These are phyloP conservation scores for Numenius phaeopus DNA, from an alignment of 2,797 vertebrate genomes.

Conservation along the genomic window DNA sequence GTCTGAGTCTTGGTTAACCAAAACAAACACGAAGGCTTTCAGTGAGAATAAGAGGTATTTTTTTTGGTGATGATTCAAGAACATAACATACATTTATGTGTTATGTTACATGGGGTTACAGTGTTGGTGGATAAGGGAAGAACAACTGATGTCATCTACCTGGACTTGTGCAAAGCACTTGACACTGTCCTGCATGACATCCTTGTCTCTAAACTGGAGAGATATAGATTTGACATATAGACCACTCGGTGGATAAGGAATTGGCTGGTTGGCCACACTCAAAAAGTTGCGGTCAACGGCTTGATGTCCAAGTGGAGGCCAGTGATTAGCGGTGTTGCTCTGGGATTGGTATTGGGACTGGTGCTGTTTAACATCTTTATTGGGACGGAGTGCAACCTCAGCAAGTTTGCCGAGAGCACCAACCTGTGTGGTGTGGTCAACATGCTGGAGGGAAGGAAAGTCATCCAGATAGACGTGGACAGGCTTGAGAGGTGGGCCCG, in stretches of 20 bases:
- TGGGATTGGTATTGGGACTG: background rate
- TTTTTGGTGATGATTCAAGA: background rate
- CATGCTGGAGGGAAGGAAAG: background rate
- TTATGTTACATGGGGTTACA: background rate
- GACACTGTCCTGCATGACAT: background rate
- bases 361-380: background rate
- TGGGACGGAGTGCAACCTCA: background rate
- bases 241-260: background rate
- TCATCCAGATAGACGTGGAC: background rate
- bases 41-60: background rate
- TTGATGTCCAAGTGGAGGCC: background rate
- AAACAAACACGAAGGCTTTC: slow-evolving; percentile 33
- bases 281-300: background rate
- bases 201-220: background rate
- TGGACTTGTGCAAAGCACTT: background rate
- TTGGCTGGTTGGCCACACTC: background rate
- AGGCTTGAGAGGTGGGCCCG: background rate
- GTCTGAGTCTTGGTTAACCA: slow-evolving; percentile 15
- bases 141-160: background rate
- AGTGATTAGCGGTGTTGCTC: background rate
- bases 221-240: background rate
- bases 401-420: background rate
- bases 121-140: background rate
- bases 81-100: background rate
- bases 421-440: background rate